phyloP scores from a whole-genome alignment of 2,113 vertebrate species.

The Merops nubicus region DNA sequence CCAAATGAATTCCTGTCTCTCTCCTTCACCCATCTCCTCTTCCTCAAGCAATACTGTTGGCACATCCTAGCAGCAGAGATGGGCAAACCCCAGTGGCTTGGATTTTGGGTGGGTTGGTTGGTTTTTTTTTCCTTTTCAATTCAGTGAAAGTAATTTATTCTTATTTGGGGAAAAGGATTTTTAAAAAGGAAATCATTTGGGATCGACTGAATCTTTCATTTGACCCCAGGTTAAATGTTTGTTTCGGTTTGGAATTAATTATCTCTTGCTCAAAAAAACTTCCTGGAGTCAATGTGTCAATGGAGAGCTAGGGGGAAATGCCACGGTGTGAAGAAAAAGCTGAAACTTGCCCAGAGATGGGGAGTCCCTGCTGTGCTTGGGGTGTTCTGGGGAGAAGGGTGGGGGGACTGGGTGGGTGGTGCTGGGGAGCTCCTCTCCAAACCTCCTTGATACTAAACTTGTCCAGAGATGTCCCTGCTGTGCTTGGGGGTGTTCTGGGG shows the following conservation, averaged over 20 bases:
- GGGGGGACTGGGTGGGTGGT: background rate
- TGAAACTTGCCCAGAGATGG: background rate
- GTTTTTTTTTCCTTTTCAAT: background rate
- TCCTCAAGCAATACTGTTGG: background rate
- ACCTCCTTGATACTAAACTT: no score
- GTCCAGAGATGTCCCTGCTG: background rate
- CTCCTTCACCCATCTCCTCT: background rate
- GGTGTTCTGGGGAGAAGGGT: background rate
- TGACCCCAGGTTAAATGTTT: constrained; percentile 20
- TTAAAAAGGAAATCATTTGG: background rate
- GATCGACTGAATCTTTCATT: background rate
- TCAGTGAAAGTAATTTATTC: background rate
- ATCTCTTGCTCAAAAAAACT: background rate
- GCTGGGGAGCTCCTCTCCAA: background rate
- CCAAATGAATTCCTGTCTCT: background rate
- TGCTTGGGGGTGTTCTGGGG: background rate
- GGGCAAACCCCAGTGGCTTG: background rate
- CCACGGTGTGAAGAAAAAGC: background rate
- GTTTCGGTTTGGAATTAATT: background rate
- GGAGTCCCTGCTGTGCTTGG: background rate
- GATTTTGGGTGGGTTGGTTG: no score
- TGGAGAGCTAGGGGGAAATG: no score
- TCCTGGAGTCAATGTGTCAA: background rate
- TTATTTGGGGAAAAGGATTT: background rate
- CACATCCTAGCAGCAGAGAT: background rate